phyloP scores from a whole-genome alignment of 2,113 vertebrate genomes.

The Pelmatolapia mariae region DNA sequence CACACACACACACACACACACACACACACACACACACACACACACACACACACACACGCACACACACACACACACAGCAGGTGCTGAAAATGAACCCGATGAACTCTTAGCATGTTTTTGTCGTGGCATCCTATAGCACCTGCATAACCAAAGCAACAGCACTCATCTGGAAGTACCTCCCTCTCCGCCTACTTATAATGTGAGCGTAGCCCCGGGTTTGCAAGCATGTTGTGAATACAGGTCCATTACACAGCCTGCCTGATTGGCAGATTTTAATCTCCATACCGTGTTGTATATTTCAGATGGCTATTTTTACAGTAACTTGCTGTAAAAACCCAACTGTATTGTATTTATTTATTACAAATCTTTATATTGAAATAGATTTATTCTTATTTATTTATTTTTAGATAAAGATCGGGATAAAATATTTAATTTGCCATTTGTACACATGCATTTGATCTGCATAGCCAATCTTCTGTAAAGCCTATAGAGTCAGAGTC shows the following conservation, averaged over 20 bases:
- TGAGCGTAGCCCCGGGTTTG: neutral
- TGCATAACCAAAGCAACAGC: neutral
- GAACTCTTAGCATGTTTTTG: neutral
- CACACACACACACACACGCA: too few species aligned
- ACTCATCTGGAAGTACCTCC: neutral
- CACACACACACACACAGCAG: neutral
- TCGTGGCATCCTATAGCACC: neutral
- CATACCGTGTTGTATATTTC: neutral
- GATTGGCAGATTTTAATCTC: neutral
- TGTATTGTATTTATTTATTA: neutral
- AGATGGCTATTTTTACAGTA: neutral
- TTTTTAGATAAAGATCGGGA: neutral
- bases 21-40: neutral
- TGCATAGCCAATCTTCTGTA: neutral
- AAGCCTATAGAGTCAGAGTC: neutral
- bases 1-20: neutral
- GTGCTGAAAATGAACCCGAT: neutral
- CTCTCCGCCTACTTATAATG: neutral
- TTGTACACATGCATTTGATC: rapidly evolving
- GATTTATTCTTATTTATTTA: neutral
- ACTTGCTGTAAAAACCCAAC: neutral
- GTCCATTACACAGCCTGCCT: neutral
- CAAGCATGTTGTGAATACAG: neutral
- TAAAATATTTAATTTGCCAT: neutral
- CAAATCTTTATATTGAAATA: neutral